These are phyloP conservation scores for Drosophila bocki DNA, from an alignment of 1,140 invertebrate species.

Conservation along the genomic window DNA sequence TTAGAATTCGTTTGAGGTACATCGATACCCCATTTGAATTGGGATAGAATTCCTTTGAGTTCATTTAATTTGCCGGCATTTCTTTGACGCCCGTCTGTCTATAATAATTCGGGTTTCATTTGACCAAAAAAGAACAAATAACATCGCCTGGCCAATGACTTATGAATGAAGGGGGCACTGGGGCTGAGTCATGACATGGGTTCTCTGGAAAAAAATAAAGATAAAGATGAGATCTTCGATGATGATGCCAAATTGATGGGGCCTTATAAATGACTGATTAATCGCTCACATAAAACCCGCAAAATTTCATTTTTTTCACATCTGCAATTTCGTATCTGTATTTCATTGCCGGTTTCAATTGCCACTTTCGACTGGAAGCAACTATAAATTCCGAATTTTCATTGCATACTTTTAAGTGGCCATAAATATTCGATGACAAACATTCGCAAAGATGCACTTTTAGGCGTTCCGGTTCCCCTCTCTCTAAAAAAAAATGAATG, in stretches of 20 bases:
- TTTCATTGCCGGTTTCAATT: constrained; percentile 41
- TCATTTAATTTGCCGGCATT: constrained; percentile 55
- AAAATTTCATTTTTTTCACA: neutral
- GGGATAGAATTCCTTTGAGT: constrained; percentile 22
- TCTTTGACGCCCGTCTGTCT: constrained; percentile 72
- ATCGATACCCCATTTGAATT: constrained; percentile 45
- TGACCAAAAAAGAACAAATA: constrained; percentile 8
- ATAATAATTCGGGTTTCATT: constrained; percentile 49
- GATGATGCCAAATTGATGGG: constrained; percentile 32
- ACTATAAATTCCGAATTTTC: constrained; percentile 46
- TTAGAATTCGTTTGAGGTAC: constrained; percentile 65
- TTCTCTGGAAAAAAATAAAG: constrained; percentile 23
- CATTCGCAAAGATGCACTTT: constrained; percentile 43
- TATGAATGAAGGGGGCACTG: constrained; percentile 6
- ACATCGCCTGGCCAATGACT: constrained; percentile 28
- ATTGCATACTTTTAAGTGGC: constrained; percentile 63
- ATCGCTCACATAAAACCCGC: constrained; percentile 17
- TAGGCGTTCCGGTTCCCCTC: constrained; percentile 17
- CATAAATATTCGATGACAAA: constrained; percentile 55
- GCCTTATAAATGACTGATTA: constrained; percentile 40
- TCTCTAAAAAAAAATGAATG: neutral
- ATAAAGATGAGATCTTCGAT: constrained; percentile 33
- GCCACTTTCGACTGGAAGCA: constrained; percentile 14
- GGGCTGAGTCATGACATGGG: constrained; percentile 29
- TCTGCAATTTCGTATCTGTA: constrained; percentile 19